phyloP scores from a whole-genome alignment of 2,797 vertebrate genomes.

The Eulemur mongoz region DNA sequence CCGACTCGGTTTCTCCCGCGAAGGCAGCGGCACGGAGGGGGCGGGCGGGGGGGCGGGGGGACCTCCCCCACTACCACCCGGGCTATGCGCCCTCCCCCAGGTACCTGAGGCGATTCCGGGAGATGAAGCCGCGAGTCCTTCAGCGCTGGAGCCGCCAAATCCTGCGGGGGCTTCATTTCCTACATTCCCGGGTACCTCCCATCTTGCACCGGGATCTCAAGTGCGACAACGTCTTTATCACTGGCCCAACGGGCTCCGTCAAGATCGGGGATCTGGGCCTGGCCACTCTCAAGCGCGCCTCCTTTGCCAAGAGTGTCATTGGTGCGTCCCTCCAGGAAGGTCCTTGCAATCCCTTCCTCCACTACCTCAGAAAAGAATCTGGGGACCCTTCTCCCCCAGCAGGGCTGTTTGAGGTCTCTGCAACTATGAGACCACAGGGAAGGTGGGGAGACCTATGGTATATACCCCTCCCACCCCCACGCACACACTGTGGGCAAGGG shows the following conservation, averaged over 20 bases:
- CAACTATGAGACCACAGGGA: background rate
- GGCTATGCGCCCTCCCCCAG: conserved; percentile 77
- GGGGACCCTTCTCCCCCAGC: background rate
- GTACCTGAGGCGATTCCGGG: conserved; percentile 97
- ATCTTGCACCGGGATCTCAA: conserved; percentile 99
- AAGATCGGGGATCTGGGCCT: conserved; percentile 98
- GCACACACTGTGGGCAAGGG: background rate
- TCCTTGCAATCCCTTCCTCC: background rate
- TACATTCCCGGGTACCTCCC: conserved; percentile 96
- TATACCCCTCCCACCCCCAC: too few relatives aligned
- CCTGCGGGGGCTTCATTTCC: conserved; percentile 97
- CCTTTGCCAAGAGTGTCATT: conserved; percentile 99
- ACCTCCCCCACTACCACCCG: background rate
- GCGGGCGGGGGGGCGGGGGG: too few relatives aligned
- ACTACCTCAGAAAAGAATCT: background rate
- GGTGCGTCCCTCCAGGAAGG: conserved; percentile 83
- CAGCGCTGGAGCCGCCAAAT: conserved; percentile 99
- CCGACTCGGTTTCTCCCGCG: conserved; percentile 31
- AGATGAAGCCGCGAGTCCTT: conserved; percentile 98
- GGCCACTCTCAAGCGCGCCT: conserved; percentile 97
- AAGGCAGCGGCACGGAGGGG: accelerated
- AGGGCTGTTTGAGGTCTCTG: background rate
- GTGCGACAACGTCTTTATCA: conserved; percentile 99
- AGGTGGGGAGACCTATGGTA: background rate
- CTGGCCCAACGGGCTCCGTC: conserved; percentile 96